Base-by-base conservation (phyloP, 2,888 invertebrate species). In the Diogma glabrata region DNA sequence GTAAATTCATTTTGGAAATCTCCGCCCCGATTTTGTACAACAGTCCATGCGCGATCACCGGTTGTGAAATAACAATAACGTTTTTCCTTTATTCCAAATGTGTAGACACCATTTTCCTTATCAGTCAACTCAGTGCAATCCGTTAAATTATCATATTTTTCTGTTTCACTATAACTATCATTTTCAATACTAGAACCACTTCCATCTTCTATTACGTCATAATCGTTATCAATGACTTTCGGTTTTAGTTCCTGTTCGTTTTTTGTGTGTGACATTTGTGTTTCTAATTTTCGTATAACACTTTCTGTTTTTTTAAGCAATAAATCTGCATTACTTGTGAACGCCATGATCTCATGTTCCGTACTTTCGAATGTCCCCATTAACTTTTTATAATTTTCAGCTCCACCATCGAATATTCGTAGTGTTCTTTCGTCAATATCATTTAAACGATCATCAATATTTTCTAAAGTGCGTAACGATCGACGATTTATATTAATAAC, bases 41-140 rank as follows among this genome's bases (percentile, higher is more conserved):
- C 72, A 3, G 77, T 77, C 78, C 78, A 78, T 2, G 74, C 73
- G 1, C 69, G 64, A 2, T 75, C 73, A 22, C 67, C 64, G 6
- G 71, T 67, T 38, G 70, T 64, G 59, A 73, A 71, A 33, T 70
- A 67, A 57, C 78, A 78, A 57, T 65, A 70, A 17, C 72, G 65
- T 57, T 71, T 67, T 52, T 1, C 64, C 12, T 58, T 55, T 26
- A 71, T 63, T 20, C 64, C 62, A 3, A 58, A 58, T 40, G 60
- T 62, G 56, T 73, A 75, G 49, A 74, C 63, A 2, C 75, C 75
- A 57, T 70, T 70, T 43, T n/a, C n/a, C n/a, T n/a, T n/a, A n/a
- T n/a, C n/a, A n/a, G n/a, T n/a, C n/a, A n/a, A n/a, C n/a, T n/a
- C n/a, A n/a, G n/a, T n/a, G n/a, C n/a, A n/a, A n/a, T n/a, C n/a